Base-by-base conservation (phyloP, 2,113 vertebrate species). In the Hymenochirus boettgeri region DNA sequence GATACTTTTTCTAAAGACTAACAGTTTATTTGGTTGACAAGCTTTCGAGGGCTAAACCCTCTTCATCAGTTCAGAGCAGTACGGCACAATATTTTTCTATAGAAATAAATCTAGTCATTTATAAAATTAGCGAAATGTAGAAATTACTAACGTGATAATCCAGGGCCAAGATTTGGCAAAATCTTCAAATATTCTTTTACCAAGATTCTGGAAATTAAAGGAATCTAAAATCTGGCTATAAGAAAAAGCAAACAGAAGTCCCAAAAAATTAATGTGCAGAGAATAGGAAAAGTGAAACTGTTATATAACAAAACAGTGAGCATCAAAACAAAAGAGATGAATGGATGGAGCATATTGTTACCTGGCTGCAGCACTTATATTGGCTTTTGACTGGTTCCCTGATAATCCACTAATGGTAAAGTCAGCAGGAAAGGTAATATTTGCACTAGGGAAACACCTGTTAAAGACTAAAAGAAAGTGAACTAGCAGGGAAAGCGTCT, bases 121-220 rank as follows among this genome's bases (percentile, higher is more conserved):
- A 1, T 3, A 35, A 35, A 35, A 13, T n/a, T 35, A 15, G 4
- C 53, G 10, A 35, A 35, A 35, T 35, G 33, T 35, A 35, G 33
- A 35, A 35, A 35, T 35, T 35, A 91, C 93, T 93, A 76, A 95
- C 93, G 85, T 2, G n/a, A 95, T 81, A 69, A 95, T 94, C 93
- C 92, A 95, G 2, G 88, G 81, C 93, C 93, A 95, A 25, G 91
- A 83, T 0, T 79, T 83, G 0, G 92, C 89, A 69, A 95, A 91
- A 64, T 95, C 93, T 73, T 90, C 91, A 78, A 95, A 95, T 79
- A 95, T 90, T 56, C 84, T 83, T 22, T 89, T 63, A 0, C 83
- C 83, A 1, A 95, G 48, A 1, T 93, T 88, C 33, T 74, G 80
- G 53, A 82, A 80, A 37, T 84, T 86, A 52, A 95, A 88, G 3